Evolutionary conservation across 2,797 vertebrate genomes (phyloP).

Genomic region (Chloroceryle amazona): DNA sequence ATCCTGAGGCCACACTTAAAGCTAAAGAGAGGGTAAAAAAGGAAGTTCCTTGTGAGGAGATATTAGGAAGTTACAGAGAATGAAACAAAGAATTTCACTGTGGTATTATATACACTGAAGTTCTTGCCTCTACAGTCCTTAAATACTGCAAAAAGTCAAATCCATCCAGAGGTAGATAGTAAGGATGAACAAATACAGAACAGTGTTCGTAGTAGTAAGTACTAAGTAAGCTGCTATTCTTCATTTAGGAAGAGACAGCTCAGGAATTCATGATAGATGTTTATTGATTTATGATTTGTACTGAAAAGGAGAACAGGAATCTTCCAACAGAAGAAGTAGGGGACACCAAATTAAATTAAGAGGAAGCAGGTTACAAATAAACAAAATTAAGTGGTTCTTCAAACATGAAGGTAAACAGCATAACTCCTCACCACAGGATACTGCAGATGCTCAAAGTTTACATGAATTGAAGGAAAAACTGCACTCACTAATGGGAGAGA

Average conservation of each 20-base stretch:
- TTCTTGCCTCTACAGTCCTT: neutral
- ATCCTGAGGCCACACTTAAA: neutral
- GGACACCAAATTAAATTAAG: neutral
- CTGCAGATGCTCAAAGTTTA: conserved; percentile 31
- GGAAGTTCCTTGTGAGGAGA: neutral
- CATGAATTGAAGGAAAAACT: neutral
- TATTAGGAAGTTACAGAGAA: neutral
- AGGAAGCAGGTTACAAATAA: neutral
- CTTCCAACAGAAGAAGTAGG: neutral
- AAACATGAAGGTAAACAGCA: neutral
- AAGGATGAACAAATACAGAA: neutral
- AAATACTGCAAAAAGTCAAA: neutral
- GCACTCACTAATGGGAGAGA: neutral
- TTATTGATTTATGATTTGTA: neutral
- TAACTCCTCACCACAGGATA: conserved; percentile 8
- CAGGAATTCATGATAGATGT: neutral
- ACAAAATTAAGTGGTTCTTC: conserved; percentile 23
- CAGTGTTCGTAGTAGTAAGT: neutral
- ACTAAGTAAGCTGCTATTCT: neutral
- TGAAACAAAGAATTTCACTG: neutral
- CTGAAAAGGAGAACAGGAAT: neutral
- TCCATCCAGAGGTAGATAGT: neutral
- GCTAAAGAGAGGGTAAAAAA: neutral
- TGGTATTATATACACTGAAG: neutral
- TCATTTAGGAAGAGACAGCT: neutral